A percentile compares a stretch with the other conserved stretches of the same genome.
Conservation (phyloP, 2,113 vertebrate genomes). For the Sinosuthora webbiana region DNA sequence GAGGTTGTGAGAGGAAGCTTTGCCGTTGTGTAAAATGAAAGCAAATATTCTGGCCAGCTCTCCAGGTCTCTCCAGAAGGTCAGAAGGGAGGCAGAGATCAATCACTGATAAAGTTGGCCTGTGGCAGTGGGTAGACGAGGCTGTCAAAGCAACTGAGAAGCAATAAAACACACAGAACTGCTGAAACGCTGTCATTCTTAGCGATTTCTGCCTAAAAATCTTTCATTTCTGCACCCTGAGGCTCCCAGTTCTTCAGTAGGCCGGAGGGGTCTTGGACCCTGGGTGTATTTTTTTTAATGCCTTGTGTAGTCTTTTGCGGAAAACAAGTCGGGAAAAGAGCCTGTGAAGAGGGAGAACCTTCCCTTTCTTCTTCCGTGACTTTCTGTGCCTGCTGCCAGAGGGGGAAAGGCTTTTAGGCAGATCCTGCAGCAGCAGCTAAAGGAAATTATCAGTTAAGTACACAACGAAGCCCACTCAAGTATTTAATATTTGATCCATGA, state of each 20-base stretch:
- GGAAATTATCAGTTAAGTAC: neutral
- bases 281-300: neutral
- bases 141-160: neutral
- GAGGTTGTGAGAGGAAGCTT: neutral
- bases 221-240: neutral
- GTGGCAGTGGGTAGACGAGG: neutral
- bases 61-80: neutral
- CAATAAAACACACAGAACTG: neutral
- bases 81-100: neutral
- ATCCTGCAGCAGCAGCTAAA: neutral
- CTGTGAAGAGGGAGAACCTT: neutral
- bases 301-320: neutral
- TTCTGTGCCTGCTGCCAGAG: neutral
- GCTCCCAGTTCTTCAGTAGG: neutral
- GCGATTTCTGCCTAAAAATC: neutral
- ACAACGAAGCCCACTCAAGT: neutral
- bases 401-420: neutral
- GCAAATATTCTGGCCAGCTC: neutral
- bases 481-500: neutral
- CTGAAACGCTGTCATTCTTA: neutral
- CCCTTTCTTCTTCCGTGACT: neutral
- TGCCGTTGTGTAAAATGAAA: neutral
- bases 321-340: neutral
- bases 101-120: neutral
- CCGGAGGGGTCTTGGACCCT: neutral